Evolutionary conservation across 2,113 vertebrate species (phyloP), one percentile per base, ranked within the genome.

Genomic region (Cyanoramphus novaezelandiae): DNA sequence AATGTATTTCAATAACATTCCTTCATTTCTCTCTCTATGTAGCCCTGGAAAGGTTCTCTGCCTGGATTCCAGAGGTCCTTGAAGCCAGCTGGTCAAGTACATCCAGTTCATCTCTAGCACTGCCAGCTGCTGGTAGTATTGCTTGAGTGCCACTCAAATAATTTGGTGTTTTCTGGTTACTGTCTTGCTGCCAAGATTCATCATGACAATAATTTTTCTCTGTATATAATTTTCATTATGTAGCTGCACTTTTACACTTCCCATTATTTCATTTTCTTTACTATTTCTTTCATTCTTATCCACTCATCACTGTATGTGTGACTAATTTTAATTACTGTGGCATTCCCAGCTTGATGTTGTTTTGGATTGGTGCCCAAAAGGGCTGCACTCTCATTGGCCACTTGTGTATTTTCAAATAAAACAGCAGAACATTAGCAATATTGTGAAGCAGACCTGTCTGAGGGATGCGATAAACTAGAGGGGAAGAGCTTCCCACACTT

Each of bases 241-340:
- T 77, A 86, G 28, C 33, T 86, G n/a, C 37, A 67, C 68, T 90
- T 94, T 78, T 85, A 68, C 47, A 43, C 44, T 62, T 96, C 52
- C 69, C 39, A 86, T 80, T 86, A 88, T 75, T 90, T 90, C 6
- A 75, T 78, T 95, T 92, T 86, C 67, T 91, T 89, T 52, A 85
- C 62, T 49, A 84, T 86, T 91, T 77, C 53, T 55, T 60, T 93
- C 68, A 65, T 63, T 90, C 50, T 78, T 75, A 93, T 68, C 79
- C 50, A 81, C 39, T 93, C 39, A 75, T 86, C 68, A 47, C 90
- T 86, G 12, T 74, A 83, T 88, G 82, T 90, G 86, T 92, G 88
- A 94, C 92, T 95, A 80, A 88, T 92, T 95, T 96, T 97, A 97
- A 96, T 92, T 88, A 93, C 59, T 60, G 68, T 78, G 46, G 53